Evolutionary conservation across 2,888 invertebrate species (phyloP).

Genomic region (Dromius quadrimaculatus): DNA sequence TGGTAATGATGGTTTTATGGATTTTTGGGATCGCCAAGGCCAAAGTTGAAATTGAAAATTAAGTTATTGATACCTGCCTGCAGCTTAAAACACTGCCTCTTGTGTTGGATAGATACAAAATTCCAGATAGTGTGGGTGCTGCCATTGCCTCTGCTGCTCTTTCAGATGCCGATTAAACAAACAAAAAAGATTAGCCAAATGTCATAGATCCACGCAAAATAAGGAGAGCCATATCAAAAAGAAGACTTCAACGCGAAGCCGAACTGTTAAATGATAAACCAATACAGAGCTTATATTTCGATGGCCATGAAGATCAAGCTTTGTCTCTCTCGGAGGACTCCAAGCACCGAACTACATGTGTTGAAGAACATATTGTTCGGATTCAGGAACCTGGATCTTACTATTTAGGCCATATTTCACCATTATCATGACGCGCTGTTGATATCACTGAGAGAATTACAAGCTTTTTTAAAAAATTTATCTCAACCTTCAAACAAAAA

Average conservation of each 20-base stretch:
- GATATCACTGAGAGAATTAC: not conserved
- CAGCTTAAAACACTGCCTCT: conserved; percentile 14
- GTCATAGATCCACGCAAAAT: conserved; percentile 11
- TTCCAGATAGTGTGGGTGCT: conserved; percentile 21
- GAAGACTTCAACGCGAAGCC: not conserved
- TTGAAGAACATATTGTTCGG: conserved; percentile 16
- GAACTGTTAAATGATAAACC: not conserved
- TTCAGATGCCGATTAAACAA: conserved; percentile 3
- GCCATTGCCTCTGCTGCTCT: conserved; percentile 1
- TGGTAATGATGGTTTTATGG: not conserved
- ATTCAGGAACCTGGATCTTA: conserved; percentile 2
- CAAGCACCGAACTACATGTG: not conserved
- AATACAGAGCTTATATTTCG: conserved; percentile 11
- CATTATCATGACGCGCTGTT: not conserved
- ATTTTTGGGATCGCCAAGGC: not conserved
- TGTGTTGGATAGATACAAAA: conserved; percentile 1
- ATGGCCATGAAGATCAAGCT: conserved; percentile 19
- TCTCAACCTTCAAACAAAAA: conserved; percentile 1
- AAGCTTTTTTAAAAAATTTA: conserved; percentile 1
- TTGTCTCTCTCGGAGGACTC: not conserved
- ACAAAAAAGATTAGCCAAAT: conserved; percentile 4
- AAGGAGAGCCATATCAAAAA: conserved; percentile 16
- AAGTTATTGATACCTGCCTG: not conserved
- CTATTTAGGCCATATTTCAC: conserved; percentile 18
- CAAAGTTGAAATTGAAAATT: not conserved